Percentiles rank a stretch among this genome's conserved stretches.
phyloP scores from a whole-genome alignment of 2,888 invertebrate species.

The Lasioglossum marginatum region DNA sequence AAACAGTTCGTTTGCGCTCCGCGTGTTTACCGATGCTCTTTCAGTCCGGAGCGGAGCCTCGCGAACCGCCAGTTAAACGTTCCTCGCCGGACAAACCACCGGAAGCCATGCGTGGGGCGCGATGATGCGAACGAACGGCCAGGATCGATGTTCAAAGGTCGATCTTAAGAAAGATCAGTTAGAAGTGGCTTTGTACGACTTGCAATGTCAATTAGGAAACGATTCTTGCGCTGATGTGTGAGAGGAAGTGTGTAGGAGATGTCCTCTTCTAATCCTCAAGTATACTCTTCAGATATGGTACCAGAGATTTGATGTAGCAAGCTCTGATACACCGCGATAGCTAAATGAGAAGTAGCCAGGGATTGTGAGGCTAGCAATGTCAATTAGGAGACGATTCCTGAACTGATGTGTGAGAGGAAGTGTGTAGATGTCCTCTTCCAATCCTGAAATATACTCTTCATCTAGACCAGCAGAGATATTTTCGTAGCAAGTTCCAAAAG shows the following conservation, averaged over 20 bases:
- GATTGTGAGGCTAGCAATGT: neutral
- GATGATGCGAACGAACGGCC: neutral
- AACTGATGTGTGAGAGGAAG: too few relatives aligned
- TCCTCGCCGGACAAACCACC: neutral
- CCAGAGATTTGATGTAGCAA: neutral
- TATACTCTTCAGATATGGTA: neutral
- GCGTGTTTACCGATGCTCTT: slow-evolving; percentile 32
- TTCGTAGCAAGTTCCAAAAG: too few relatives aligned
- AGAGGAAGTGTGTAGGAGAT: neutral
- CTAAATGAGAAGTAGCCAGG: neutral
- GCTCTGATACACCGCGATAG: rapidly evolving
- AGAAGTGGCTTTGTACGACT: neutral
- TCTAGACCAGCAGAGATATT: neutral
- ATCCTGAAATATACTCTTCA: neutral
- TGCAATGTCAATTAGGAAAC: neutral
- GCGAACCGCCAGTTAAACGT: neutral
- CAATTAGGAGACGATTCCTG: neutral
- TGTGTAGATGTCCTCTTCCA: neutral
- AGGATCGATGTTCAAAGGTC: slow-evolving; percentile 2
- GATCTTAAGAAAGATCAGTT: neutral
- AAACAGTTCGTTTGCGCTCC: slow-evolving; percentile 48
- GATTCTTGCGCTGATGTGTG: neutral
- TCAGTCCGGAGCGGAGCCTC: neutral
- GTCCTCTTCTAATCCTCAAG: neutral
- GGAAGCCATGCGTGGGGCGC: neutral